These are phyloP conservation scores for Xenotilapia caudafasciata DNA, from an alignment of 2,113 vertebrate species.

Conservation along the genomic window DNA sequence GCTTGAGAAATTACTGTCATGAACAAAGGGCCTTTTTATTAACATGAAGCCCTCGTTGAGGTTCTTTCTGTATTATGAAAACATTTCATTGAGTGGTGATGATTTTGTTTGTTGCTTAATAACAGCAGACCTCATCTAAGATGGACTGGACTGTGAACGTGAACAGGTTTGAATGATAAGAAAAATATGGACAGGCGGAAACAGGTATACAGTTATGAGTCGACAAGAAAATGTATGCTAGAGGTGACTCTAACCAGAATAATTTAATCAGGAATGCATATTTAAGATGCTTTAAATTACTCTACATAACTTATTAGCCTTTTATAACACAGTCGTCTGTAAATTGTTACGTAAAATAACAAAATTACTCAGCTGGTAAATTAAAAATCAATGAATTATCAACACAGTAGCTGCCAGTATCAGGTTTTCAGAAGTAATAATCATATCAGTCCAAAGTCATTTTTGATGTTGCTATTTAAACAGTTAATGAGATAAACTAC, in stretches of 20 bases:
- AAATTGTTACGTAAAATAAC: background rate
- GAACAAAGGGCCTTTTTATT: conserved; percentile 59
- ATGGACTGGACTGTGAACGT: background rate
- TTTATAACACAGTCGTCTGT: background rate
- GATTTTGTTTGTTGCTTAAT: conserved; percentile 25
- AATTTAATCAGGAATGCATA: background rate
- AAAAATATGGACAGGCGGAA: background rate
- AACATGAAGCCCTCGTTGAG: conserved; percentile 16
- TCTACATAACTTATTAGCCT: background rate
- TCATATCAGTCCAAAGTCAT: background rate
- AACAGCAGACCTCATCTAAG: background rate
- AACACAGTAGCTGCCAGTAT: background rate
- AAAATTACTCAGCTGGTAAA: background rate
- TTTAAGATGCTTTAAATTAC: background rate
- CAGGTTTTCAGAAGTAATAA: background rate
- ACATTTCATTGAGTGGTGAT: conserved; percentile 19
- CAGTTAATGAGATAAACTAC: background rate
- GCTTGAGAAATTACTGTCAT: conserved; percentile 55
- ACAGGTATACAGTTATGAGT: background rate
- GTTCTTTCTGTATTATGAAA: conserved; percentile 21
- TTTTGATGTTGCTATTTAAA: background rate
- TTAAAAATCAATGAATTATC: background rate
- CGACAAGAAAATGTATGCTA: background rate
- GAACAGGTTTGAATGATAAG: background rate
- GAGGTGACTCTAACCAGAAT: background rate